Evolutionary conservation across 2,797 vertebrate species (phyloP), one percentile per base, ranked within the genome.

Genomic region (Sebastes miniatus): DNA sequence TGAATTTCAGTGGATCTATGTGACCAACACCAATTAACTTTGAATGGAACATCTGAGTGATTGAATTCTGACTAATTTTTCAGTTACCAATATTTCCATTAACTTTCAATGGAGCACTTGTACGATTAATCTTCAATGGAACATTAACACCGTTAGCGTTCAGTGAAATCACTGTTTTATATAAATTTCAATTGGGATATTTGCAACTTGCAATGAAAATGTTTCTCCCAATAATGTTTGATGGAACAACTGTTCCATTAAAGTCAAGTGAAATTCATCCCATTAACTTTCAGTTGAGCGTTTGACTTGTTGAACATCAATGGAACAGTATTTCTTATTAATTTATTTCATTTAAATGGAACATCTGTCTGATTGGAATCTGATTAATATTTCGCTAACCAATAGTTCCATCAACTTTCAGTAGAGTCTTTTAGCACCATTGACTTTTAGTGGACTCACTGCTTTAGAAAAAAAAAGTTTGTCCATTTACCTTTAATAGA

Each of bases 371-470:
- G 16, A 73, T 57, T 50, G 14, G 16, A 64, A 50, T 29, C 25
- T 61, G 18, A 27, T 59, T 12, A 13, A 57, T 22, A 70, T 24
- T 24, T 39, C 9, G 5, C 11, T 5, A 36, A 76, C 32, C 32
- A 62, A 36, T 63, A 54, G 39, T 47, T 79, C 25, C 67, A 71
- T 77, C 24, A 68, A 64, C 27, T 57, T 76, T 62, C 18, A 72
- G 36, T 25, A 22, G 34, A 76, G 32, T 47, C 76, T 29, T 54
- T 9, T 29, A 62, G 32, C 27, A 47, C 22, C 27, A 64, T 47
- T 76, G 43, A 16, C 29, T 27, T 79, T 72, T 13, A 39, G 39
- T 56, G 54, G 11, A 39, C 29, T 56, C 52, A 12, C 54, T 36
- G 43, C 29, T 59, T 58, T 10, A 47, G 31, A 29, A 32, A 61